Evolutionary conservation across 2,888 invertebrate species (phyloP).

Genomic region (Eupithecia inturbata): DNA sequence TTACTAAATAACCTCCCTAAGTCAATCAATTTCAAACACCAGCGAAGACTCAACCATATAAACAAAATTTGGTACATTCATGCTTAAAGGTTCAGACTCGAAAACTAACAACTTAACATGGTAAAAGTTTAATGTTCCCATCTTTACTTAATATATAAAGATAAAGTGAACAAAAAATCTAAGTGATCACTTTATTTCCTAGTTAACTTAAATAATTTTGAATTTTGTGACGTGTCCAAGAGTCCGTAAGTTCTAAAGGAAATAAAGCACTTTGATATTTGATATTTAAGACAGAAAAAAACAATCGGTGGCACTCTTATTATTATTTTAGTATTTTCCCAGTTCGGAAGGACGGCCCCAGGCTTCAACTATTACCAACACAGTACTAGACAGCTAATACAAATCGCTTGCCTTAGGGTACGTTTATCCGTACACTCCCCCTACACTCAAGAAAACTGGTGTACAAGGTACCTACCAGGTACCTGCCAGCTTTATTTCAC

Average conservation of each 20-base stretch:
- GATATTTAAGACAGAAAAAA: constrained; percentile 36
- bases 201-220: too few relatives aligned
- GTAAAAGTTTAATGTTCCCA: too few relatives aligned
- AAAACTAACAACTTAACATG: too few relatives aligned
- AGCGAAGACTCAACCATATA: not conserved
- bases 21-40: not conserved
- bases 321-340: constrained; percentile 69
- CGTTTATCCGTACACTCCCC: constrained; percentile 70
- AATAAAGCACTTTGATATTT: too few relatives aligned
- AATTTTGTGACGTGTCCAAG: too few relatives aligned
- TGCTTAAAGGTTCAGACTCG: not conserved
- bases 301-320: constrained; percentile 62
- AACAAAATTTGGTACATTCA: not conserved
- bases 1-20: not conserved
- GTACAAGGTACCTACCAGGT: constrained; percentile 59
- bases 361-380: constrained; percentile 81
- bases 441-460: constrained; percentile 68
- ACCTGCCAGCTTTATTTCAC: constrained; percentile 41
- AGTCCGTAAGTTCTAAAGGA: too few relatives aligned
- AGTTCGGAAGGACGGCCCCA: constrained; percentile 72
- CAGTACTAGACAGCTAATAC: constrained; percentile 82
- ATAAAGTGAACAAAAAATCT: too few relatives aligned
- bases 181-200: too few relatives aligned
- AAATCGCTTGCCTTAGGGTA: constrained; percentile 79
- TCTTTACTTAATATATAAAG: too few relatives aligned